phyloP scores from a whole-genome alignment of 23 tunicate species.

The Trididemnum clinides region DNA sequence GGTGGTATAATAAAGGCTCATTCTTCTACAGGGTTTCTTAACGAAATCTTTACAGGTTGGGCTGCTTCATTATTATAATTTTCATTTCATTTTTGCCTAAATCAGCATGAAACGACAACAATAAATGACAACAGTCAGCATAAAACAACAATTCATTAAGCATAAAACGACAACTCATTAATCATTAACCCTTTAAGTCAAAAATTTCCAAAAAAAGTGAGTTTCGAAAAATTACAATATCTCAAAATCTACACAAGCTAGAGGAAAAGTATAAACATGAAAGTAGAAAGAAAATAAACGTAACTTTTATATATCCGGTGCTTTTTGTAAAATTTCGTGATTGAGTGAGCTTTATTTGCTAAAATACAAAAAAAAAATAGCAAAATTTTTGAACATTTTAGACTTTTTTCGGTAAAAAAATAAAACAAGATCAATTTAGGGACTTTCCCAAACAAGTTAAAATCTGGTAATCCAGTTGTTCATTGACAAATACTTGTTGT shows the following conservation, averaged over 20 bases:
- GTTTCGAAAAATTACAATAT: conserved; percentile 11
- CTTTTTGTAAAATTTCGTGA: conserved; percentile 19
- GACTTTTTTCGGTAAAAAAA: not conserved
- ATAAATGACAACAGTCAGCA: too few relatives aligned
- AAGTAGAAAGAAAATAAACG: conserved; percentile 10
- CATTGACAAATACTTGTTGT: conserved; percentile 21
- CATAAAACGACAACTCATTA: too few relatives aligned
- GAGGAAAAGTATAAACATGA: conserved; percentile 19
- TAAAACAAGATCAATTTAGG: conserved; percentile 26
- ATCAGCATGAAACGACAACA: too few relatives aligned
- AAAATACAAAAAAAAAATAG: not conserved
- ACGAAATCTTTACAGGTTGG: too few relatives aligned
- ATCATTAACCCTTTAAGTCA: too few relatives aligned
- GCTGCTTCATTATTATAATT: too few relatives aligned
- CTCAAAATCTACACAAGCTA: conserved; percentile 32
- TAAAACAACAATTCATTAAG: too few relatives aligned
- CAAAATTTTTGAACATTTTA: not conserved
- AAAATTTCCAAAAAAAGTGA: conserved; percentile 12
- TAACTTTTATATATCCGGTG: conserved; percentile 2
- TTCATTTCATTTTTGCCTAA: too few relatives aligned
- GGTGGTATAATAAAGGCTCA: too few relatives aligned
- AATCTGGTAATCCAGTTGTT: not conserved
- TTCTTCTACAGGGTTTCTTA: too few relatives aligned
- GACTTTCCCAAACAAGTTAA: conserved; percentile 15
- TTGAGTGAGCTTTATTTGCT: too few relatives aligned